Evolutionary conservation across 2,888 invertebrate species (phyloP).

Genomic region (Clusia tigrina): DNA sequence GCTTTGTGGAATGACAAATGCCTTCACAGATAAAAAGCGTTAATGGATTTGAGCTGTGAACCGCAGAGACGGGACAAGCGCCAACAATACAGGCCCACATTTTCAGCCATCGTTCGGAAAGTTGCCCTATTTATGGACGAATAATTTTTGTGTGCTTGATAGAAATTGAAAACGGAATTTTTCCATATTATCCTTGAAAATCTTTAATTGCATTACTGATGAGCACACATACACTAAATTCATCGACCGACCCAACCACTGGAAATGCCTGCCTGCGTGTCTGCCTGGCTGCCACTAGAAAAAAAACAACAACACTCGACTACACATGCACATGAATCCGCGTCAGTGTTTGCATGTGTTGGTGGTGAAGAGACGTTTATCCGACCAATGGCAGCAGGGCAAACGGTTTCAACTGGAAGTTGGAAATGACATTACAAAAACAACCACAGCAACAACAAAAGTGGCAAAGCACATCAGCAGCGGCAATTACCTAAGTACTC

Average conservation of each 20-base stretch:
- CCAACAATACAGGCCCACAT: too few species aligned
- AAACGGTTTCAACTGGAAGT: neutral
- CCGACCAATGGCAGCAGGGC: conserved; percentile 29
- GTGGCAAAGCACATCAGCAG: neutral
- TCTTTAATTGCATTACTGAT: too few species aligned
- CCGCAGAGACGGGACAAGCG: too few species aligned
- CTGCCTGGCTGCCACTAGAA: neutral
- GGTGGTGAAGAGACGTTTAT: conserved; percentile 13
- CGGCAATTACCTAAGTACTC: neutral
- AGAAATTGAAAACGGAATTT: too few species aligned
- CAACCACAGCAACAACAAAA: neutral
- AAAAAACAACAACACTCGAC: neutral
- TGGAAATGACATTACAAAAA: neutral
- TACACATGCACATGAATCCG: neutral
- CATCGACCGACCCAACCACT: too few species aligned
- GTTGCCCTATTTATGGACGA: too few species aligned
- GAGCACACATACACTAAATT: too few species aligned
- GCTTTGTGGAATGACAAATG: conserved; percentile 14
- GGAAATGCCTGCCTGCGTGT: neutral
- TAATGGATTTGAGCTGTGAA: conserved; percentile 18
- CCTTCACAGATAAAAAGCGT: conserved; percentile 7
- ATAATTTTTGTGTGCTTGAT: too few species aligned
- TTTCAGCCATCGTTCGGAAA: too few species aligned
- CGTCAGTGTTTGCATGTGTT: conserved; percentile 14
- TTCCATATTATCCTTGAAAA: too few species aligned